These are phyloP conservation scores for Fragum whitleyi DNA, from an alignment of 2,888 invertebrate genomes.

Conservation along the genomic window DNA sequence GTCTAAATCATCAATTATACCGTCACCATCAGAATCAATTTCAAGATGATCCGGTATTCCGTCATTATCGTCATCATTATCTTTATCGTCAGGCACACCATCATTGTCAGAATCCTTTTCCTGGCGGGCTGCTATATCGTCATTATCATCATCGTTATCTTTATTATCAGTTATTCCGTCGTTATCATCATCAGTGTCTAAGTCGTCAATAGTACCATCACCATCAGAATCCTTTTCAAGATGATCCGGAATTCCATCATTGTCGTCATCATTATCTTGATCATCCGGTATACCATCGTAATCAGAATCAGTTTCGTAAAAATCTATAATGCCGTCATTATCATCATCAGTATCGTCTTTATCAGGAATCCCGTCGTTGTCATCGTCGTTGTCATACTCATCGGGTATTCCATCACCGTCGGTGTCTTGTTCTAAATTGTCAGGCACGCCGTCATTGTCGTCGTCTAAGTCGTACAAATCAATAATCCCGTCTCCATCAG, in stretches of 20 bases:
- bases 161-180: constrained; percentile 77
- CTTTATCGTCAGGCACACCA: constrained; percentile 75
- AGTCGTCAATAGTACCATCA: constrained; percentile 78
- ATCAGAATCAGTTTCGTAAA: constrained; percentile 76
- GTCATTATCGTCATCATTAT: constrained; percentile 80
- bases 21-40: constrained; percentile 76
- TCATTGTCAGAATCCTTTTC: constrained; percentile 69
- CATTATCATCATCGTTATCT: constrained; percentile 70
- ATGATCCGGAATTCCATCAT: constrained; percentile 81
- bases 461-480: constrained; percentile 75
- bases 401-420: constrained; percentile 79
- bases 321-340: constrained; percentile 73
- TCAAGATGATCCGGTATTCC: constrained; percentile 76
- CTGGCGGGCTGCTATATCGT: constrained; percentile 75
- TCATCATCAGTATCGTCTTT: constrained; percentile 77
- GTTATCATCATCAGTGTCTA: constrained; percentile 76
- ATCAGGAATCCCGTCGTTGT: constrained; percentile 81
- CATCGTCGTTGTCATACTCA: constrained; percentile 76
- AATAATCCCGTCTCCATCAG: constrained; percentile 79
- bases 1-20: constrained; percentile 71
- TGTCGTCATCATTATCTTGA: constrained; percentile 72
- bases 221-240: constrained; percentile 73
- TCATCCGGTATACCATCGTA: constrained; percentile 80
- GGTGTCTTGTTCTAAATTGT: constrained; percentile 71
- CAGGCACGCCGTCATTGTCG: constrained; percentile 80